phyloP scores from a whole-genome alignment of 2,797 vertebrate species.

The Hyperoplus lanceolatus region DNA sequence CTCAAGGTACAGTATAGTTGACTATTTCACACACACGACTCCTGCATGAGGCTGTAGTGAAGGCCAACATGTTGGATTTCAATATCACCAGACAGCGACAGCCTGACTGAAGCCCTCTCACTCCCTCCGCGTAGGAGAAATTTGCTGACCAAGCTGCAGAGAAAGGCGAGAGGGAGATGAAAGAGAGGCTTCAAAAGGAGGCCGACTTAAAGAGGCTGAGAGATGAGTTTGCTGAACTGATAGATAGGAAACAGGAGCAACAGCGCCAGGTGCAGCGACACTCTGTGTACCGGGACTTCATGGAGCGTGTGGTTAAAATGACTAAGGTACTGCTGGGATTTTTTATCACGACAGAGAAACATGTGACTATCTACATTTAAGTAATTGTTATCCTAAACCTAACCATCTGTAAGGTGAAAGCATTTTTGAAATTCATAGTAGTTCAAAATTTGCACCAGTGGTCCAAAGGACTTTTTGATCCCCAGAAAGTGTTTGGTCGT shows the following conservation, averaged over 20 bases:
- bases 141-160: constrained; percentile 58
- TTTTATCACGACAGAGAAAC: not conserved
- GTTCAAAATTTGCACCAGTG: not conserved
- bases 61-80: not conserved
- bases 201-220: constrained; percentile 66
- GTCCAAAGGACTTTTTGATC: not conserved
- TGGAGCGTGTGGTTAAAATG: constrained; percentile 74
- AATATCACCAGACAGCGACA: not conserved
- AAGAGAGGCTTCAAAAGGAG: constrained; percentile 40
- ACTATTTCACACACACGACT: not conserved
- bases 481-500: not conserved
- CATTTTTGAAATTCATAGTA: not conserved
- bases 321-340: constrained; percentile 76
- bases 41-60: not conserved
- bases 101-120: not conserved
- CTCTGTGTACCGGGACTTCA: constrained; percentile 73
- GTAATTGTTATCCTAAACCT: not conserved
- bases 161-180: constrained; percentile 66
- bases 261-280: constrained; percentile 66
- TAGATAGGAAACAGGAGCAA: constrained; percentile 66
- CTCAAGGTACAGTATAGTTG: constrained; percentile 79
- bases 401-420: not conserved
- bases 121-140: constrained; percentile 74
- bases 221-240: constrained; percentile 68
- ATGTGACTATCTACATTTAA: not conserved